A percentile compares a stretch with the other conserved stretches of the same genome.
Evolutionary conservation across 2,888 invertebrate genomes (phyloP).

Genomic region (Caenorhabditis becei): DNA sequence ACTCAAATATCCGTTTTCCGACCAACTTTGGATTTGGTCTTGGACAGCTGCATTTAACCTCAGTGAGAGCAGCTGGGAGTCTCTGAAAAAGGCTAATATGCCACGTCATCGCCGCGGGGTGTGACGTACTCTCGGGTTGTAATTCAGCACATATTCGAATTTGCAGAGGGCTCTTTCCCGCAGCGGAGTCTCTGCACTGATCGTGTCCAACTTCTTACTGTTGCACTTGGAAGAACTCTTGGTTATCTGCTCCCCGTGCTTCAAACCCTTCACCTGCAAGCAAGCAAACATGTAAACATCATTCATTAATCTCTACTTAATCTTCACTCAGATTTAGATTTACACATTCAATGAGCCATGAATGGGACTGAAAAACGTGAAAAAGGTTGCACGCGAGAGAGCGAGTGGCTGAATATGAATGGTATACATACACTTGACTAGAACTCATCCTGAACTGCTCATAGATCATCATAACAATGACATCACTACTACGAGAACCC

Average conservation of each 20-base stretch:
- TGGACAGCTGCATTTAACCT: constrained; percentile 80
- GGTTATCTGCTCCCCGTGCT: constrained; percentile 79
- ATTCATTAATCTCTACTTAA: constrained; percentile 4
- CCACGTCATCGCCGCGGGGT: neutral
- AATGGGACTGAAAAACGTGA: constrained; percentile 1
- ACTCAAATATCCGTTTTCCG: constrained; percentile 79
- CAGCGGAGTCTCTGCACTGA: constrained; percentile 79
- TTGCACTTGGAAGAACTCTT: constrained; percentile 78
- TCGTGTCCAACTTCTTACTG: constrained; percentile 74
- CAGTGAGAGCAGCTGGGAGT: constrained; percentile 80
- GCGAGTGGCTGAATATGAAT: constrained; percentile 23
- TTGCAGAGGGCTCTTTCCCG: constrained; percentile 80
- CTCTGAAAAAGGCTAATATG: constrained; percentile 67
- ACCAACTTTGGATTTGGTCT: constrained; percentile 77
- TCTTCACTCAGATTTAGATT: constrained; percentile 18
- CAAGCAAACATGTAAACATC: constrained; percentile 12
- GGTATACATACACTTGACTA: constrained; percentile 28
- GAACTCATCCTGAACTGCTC: constrained; percentile 29
- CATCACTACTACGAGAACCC: constrained; percentile 5
- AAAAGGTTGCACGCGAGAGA: constrained; percentile 21
- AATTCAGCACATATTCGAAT: constrained; percentile 81
- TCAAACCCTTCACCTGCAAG: constrained; percentile 72
- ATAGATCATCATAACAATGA: constrained; percentile 56
- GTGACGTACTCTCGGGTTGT: constrained; percentile 78
- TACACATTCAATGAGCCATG: constrained; percentile 26